phyloP scores from a whole-genome alignment of 1,140 invertebrate genomes.

The Pseudomyrmex concolor region DNA sequence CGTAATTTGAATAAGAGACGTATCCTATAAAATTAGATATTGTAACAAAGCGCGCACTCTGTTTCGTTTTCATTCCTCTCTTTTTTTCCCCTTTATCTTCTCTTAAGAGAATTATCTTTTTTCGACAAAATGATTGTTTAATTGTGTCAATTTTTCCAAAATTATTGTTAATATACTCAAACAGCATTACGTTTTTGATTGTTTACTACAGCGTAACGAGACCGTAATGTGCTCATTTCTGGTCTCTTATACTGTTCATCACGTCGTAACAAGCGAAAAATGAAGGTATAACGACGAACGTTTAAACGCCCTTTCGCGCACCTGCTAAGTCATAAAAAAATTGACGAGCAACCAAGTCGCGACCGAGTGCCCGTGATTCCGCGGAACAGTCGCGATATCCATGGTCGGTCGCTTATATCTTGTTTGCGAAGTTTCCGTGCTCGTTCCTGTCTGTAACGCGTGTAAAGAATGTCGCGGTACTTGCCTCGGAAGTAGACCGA shows the following conservation, averaged over 20 bases:
- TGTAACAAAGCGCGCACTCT: neutral
- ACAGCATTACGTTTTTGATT: too few relatives aligned
- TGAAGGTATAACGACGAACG: constrained; percentile 8
- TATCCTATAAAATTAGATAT: neutral
- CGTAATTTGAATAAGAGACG: constrained; percentile 32
- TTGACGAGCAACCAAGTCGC: constrained; percentile 16
- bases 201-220: neutral
- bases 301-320: neutral
- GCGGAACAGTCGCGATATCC: neutral
- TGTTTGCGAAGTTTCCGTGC: constrained; percentile 39
- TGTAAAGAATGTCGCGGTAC: constrained; percentile 51
- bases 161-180: too few relatives aligned
- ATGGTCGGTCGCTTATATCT: constrained; percentile 30
- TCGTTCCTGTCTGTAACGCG: constrained; percentile 7
- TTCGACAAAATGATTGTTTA: too few relatives aligned
- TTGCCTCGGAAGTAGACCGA: constrained; percentile 51
- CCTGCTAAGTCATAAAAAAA: constrained; percentile 33
- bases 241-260: neutral
- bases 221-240: neutral
- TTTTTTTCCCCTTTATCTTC: neutral
- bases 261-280: neutral
- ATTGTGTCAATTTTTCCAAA: too few relatives aligned
- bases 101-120: neutral
- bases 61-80: neutral
- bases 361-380: neutral